These are phyloP conservation scores for Prunella himalayana DNA, from an alignment of 2,113 vertebrate species.

Conservation along the genomic window DNA sequence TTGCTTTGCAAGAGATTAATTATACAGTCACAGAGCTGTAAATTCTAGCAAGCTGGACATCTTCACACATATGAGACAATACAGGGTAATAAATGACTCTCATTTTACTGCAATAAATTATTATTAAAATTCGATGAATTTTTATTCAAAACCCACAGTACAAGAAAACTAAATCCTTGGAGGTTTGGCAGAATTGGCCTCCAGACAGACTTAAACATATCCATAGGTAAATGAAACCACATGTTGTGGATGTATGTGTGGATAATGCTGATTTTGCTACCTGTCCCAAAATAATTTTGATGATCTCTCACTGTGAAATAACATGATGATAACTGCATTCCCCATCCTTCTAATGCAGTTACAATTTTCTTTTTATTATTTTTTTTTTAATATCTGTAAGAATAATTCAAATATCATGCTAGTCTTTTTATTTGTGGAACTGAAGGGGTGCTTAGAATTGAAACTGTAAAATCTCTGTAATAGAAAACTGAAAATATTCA, in stretches of 20 bases:
- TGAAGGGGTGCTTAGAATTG: constrained; percentile 69
- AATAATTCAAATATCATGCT: constrained; percentile 75
- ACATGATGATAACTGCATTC: neutral
- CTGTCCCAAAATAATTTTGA: neutral
- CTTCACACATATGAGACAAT: neutral
- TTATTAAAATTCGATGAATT: neutral
- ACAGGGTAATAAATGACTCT: neutral
- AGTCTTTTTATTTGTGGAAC: constrained; percentile 79
- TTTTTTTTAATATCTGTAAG: constrained; percentile 46
- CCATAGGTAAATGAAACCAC: neutral
- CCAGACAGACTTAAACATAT: neutral
- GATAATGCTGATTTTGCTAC: neutral
- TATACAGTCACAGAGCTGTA: neutral
- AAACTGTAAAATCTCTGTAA: constrained; percentile 83
- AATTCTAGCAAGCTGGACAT: constrained; percentile 11
- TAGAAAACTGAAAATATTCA: constrained; percentile 80
- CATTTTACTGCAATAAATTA: neutral
- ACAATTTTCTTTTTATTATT: neutral
- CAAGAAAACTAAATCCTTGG: neutral
- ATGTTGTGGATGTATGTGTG: rapidly evolving
- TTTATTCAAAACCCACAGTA: neutral
- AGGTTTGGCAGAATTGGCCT: neutral
- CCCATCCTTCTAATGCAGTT: neutral
- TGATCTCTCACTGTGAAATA: neutral
- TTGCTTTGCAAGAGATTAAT: neutral